Conservation (phyloP, 1,140 invertebrate genomes). For the Frieseomelitta varia region DNA sequence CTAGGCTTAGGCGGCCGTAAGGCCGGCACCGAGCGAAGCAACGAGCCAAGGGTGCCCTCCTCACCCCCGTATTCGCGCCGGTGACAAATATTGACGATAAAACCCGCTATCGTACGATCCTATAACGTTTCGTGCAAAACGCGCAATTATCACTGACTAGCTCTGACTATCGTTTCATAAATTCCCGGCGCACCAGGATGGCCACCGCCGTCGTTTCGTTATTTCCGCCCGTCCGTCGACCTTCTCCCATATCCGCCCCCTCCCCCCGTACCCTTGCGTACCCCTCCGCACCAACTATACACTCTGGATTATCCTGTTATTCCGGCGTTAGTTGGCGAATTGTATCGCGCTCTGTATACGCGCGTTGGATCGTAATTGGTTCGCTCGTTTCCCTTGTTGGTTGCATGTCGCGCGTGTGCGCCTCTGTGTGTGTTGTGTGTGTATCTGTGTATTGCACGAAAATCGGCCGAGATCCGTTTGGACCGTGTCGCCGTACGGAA, state of each 20-base stretch:
- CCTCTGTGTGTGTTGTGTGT: no score
- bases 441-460: neutral
- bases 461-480: constrained; percentile 2
- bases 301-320: constrained; percentile 12
- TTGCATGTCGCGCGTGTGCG: no score
- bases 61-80: constrained; percentile 13
- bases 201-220: neutral
- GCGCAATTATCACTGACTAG: constrained; percentile 42
- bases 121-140: constrained; percentile 33
- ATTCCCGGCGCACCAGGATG: neutral
- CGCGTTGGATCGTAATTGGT: constrained; percentile 23
- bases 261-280: neutral
- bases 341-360: neutral
- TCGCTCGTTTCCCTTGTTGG: neutral
- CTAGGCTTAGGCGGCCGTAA: constrained; percentile 49
- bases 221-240: neutral
- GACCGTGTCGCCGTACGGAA: neutral
- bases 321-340: neutral
- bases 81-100: constrained; percentile 65
- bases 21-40: constrained; percentile 44
- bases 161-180: constrained; percentile 14
- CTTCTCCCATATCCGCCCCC: neutral
- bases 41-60: constrained; percentile 36
- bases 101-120: constrained; percentile 46
- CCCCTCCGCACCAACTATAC: neutral